Base-by-base conservation (phyloP, 1,140 invertebrate species). In the Lepidurus couesii region DNA sequence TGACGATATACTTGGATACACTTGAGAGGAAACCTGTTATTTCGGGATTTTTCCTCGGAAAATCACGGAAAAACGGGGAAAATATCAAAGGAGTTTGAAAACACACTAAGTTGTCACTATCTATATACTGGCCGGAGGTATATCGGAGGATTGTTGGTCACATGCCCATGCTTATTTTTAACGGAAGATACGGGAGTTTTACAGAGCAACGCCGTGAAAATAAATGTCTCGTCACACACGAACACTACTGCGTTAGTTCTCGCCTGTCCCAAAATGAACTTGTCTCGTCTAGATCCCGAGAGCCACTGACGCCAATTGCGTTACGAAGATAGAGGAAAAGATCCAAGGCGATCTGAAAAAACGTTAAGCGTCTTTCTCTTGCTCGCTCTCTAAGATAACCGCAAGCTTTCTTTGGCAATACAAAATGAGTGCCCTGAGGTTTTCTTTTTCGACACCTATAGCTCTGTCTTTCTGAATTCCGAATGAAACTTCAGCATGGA, bases 101-200 rank as follows among this genome's bases (percentile, higher is more conserved):
- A 34, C 34, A 34, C 34, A 0, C 34, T 0, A 34, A 4, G 34
- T 34, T 7, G 53, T 65, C 21, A n/a, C 53, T 65, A 0, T 11
- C 6, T 21, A 24, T 21, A 24, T 24, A 65, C n/a, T 65, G 21
- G 21, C 13, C 53, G 34, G 34, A 65, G 53, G n/a, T 21, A 65
- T 13, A n/a, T 21, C 16, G 16, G 53, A n/a, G 53, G 21, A 65
- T 65, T n/a, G 8, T 65, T 65, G 53, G 53, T 65, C 53, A 65
- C 8, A 65, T 65, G 53, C 53, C 53, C 53, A 65, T 65, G 53
- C 53, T 65, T 65, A 65, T 65, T 65, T 65, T 65, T 65, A 65
- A 65, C 53, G 13, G 53, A 65, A 65, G 53, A 65, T 65, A 65
- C 53, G 53, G 53, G 53, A 65, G 53, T 65, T 34, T 34, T 34